A percentile compares a stretch with the other conserved stretches of the same genome.
Evolutionary conservation across 1,140 invertebrate genomes (phyloP).

Genomic region (Nomia melanderi): DNA sequence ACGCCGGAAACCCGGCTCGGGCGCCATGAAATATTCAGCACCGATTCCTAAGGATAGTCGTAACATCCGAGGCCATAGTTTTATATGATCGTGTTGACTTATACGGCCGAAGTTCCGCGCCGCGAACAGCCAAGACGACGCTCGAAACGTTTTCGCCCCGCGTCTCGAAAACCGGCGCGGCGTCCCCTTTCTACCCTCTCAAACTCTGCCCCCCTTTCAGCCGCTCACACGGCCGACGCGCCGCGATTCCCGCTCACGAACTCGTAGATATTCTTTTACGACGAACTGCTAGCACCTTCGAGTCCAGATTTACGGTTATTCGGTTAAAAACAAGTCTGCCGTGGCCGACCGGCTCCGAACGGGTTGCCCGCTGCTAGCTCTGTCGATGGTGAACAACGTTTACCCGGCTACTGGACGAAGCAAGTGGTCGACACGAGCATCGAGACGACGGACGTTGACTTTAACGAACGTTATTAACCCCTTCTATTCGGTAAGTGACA

Average conservation of each 20-base stretch:
- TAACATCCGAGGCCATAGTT: slow-evolving; percentile 48
- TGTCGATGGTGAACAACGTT: neutral
- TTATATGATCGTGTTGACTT: slow-evolving; percentile 52
- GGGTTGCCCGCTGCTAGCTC: neutral
- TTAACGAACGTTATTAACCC: too few relatives aligned
- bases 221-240: neutral
- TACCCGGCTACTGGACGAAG: too few relatives aligned
- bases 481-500: too few relatives aligned
- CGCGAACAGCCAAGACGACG: slow-evolving; percentile 22
- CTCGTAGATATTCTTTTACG: slow-evolving; percentile 40
- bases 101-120: slow-evolving; percentile 48
- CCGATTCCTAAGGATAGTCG: slow-evolving; percentile 54
- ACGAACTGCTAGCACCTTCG: slow-evolving; percentile 20
- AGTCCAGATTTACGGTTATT: slow-evolving; percentile 32
- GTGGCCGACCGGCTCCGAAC: neutral
- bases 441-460: too few relatives aligned
- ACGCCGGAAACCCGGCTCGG: slow-evolving; percentile 11
- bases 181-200: neutral
- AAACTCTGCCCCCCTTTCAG: neutral
- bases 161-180: slow-evolving; percentile 5
- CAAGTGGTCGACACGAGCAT: too few relatives aligned
- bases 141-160: slow-evolving; percentile 12
- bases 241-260: neutral
- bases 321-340: slow-evolving; percentile 18
- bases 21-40: slow-evolving; percentile 64